Evolutionary conservation across 2,113 vertebrate species (phyloP).

Genomic region (Vimba vimba): DNA sequence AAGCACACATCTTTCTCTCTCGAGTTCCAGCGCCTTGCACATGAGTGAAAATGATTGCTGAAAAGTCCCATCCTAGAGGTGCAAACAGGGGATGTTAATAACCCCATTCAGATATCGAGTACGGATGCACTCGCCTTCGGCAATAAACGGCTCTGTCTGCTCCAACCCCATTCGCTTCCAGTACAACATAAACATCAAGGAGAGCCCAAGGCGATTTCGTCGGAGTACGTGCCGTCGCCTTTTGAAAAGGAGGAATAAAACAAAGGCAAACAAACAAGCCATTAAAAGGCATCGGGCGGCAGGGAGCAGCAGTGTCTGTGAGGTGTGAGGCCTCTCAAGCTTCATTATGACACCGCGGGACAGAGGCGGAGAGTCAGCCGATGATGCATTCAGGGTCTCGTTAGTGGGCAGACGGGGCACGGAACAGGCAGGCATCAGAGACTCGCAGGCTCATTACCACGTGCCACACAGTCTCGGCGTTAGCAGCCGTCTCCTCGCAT

Average conservation of each 20-base stretch:
- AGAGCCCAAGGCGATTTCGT: slow-evolving; percentile 47
- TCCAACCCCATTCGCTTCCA: slow-evolving; percentile 43
- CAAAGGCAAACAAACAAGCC: slow-evolving; percentile 55
- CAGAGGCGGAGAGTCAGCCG: slow-evolving; percentile 14
- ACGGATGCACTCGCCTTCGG: slow-evolving; percentile 34
- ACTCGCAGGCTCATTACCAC: slow-evolving; percentile 56
- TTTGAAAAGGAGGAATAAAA: slow-evolving; percentile 44
- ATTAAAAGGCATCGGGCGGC: slow-evolving; percentile 49
- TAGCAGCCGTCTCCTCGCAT: slow-evolving; percentile 7
- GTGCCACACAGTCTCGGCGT: not conserved
- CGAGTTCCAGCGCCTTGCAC: slow-evolving; percentile 27
- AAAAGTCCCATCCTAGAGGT: slow-evolving; percentile 50
- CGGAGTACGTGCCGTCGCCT: slow-evolving; percentile 4
- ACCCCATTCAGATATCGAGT: slow-evolving; percentile 44
- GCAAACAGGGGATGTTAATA: slow-evolving; percentile 41
- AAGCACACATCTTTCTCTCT: slow-evolving; percentile 31
- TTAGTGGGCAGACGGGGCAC: slow-evolving; percentile 50
- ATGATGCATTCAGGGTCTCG: slow-evolving; percentile 56
- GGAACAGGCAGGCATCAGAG: slow-evolving; percentile 40
- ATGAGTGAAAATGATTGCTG: slow-evolving; percentile 40
- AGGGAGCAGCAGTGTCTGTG: slow-evolving; percentile 4
- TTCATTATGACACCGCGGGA: slow-evolving; percentile 49
- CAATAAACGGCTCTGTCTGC: slow-evolving; percentile 38
- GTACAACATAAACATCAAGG: slow-evolving; percentile 34
- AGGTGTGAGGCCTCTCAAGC: slow-evolving; percentile 38